Conservation (phyloP, 2,797 vertebrate species). For the Borostomias antarcticus region DNA sequence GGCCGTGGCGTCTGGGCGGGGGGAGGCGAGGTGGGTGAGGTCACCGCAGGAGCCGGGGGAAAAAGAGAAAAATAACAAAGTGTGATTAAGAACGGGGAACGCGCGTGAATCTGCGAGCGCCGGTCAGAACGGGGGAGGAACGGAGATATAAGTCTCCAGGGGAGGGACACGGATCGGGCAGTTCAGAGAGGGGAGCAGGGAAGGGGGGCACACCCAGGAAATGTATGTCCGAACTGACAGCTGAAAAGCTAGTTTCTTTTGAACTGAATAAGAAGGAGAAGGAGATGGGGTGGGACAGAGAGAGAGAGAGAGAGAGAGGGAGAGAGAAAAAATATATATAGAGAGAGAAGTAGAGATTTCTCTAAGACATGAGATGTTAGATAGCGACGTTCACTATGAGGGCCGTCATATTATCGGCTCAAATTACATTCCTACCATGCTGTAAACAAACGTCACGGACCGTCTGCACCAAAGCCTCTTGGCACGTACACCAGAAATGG, state of each 20-base stretch:
- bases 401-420: conserved; percentile 9
- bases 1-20: conserved; percentile 63
- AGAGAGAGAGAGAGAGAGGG: conserved; percentile 13
- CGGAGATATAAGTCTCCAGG: conserved; percentile 50
- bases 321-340: conserved; percentile 21
- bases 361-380: conserved; percentile 23
- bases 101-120: conserved; percentile 48
- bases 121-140: conserved; percentile 34
- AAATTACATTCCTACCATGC: background rate
- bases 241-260: conserved; percentile 30
- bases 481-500: background rate
- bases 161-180: conserved; percentile 34
- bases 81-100: conserved; percentile 57
- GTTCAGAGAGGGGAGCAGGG: conserved; percentile 13
- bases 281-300: conserved; percentile 4
- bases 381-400: conserved; percentile 14
- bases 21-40: conserved; percentile 60
- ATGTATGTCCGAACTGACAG: conserved; percentile 35
- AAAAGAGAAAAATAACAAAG: conserved; percentile 47
- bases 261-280: conserved; percentile 36
- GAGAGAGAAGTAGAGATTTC: too few relatives aligned
- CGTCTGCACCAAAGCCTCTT: background rate
- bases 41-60: conserved; percentile 49
- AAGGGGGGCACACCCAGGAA: conserved; percentile 51
- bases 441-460: conserved; percentile 12